Evolutionary conservation across 2,888 invertebrate species (phyloP), one percentile per base, ranked within the genome.

Genomic region (Hoplodrina ambigua): DNA sequence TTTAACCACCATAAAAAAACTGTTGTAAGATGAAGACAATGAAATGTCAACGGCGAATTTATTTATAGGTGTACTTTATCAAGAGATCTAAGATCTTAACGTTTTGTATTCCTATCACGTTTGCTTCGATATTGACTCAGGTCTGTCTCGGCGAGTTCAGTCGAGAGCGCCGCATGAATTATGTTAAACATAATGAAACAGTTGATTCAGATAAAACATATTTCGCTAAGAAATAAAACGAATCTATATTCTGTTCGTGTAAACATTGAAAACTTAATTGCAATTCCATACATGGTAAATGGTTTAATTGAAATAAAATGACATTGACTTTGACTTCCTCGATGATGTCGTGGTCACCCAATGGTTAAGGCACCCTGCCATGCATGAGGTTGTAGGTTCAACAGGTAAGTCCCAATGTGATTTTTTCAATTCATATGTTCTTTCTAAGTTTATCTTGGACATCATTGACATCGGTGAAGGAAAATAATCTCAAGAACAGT

Each of bases 101-200:
- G 53, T 30, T 69, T 58, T 41, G 64, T 57, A 75, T 76, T 75
- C 57, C 6, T 8, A 2, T n/a, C 71, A 65, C 71, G 75, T 58
- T 65, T 17, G n/a, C 17, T 37, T 17, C 53, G 71, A 61, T 75
- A 75, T 76, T 75, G 75, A 71, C 71, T 75, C 58, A 52, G 57
- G 64, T 76, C 76, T 70, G 60, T 61, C 71, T 58, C 59, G 15
- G 55, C 33, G 71, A 75, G 46, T 54, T 61, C 71, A 65, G 70
- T 64, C 76, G 59, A 61, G 56, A 61, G 61, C 61, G 60, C 50
- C 25, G 70, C 64, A 62, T 75, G 57, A 76, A 71, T 75, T 76
- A 76, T 71, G 30, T 65, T 75, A 61, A 76, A 57, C 53, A 57
- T 65, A 76, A 76, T 76, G 53, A 76, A 70, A 71, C 64, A 58